phyloP scores from a whole-genome alignment of 2,888 invertebrate genomes.

The Aricia artaxerxes region DNA sequence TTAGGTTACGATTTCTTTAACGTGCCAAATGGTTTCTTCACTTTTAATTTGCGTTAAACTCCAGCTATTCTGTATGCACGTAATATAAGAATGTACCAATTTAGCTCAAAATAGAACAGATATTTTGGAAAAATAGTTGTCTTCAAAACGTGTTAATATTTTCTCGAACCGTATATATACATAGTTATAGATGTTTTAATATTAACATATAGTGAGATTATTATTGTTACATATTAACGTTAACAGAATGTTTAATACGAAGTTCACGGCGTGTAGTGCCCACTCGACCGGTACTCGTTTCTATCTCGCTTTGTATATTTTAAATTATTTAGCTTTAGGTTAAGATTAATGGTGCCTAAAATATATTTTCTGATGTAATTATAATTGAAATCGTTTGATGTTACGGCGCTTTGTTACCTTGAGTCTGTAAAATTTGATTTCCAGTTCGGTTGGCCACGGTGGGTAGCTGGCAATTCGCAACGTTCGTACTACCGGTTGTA shows the following conservation, averaged over 20 bases:
- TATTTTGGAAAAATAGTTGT: constrained; percentile 41
- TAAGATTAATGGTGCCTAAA: constrained; percentile 72
- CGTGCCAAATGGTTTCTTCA: constrained; percentile 43
- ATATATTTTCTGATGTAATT: constrained; percentile 47
- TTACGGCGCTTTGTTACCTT: constrained; percentile 28
- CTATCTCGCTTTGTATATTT: constrained; percentile 31
- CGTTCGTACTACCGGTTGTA: constrained; percentile 29
- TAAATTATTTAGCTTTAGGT: constrained; percentile 51
- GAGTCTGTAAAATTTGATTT: neutral
- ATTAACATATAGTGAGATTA: constrained; percentile 44
- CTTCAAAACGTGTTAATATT: constrained; percentile 41
- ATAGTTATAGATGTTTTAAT: constrained; percentile 41
- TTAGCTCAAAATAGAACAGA: constrained; percentile 43
- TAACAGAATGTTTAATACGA: constrained; percentile 32
- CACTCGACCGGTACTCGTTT: constrained; percentile 32
- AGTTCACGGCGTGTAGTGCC: constrained; percentile 30
- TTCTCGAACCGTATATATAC: constrained; percentile 42
- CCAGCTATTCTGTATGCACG: constrained; percentile 28
- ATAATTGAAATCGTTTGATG: constrained; percentile 31
- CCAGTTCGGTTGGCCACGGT: neutral
- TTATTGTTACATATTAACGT: constrained; percentile 36
- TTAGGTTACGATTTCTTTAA: constrained; percentile 39
- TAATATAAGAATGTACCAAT: constrained; percentile 42
- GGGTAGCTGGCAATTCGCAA: constrained; percentile 16
- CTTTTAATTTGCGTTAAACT: constrained; percentile 37